These are phyloP conservation scores for Aurelia sp. DNA, from an alignment of 30 jellyfish, hydroid and myxozoan genomes.

Conservation along the genomic window DNA sequence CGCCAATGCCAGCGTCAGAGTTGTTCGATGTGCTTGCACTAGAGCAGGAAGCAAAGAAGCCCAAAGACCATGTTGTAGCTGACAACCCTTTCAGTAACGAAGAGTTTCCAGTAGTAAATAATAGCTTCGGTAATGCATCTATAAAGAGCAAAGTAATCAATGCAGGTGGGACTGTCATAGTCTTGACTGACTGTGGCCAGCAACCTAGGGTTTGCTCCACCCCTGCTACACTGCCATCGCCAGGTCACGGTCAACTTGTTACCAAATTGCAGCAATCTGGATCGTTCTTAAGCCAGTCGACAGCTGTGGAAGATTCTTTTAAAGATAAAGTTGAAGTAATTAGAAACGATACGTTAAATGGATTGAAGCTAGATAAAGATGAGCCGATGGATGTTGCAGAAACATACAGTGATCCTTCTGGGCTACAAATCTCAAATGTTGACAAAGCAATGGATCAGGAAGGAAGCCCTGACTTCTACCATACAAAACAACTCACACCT, in stretches of 20 bases:
- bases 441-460: not conserved
- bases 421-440: not conserved
- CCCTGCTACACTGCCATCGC: not conserved
- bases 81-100: not conserved
- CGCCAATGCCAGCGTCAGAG: constrained; percentile 93
- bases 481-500: not conserved
- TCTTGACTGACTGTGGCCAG: constrained; percentile 59
- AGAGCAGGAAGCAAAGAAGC: constrained; percentile 36
- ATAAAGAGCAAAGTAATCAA: constrained; percentile 54
- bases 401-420: not conserved
- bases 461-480: not conserved
- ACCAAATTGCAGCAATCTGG: not conserved
- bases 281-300: not conserved
- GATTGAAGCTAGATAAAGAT: not conserved
- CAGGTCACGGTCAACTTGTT: not conserved
- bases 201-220: constrained; percentile 16
- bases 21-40: constrained; percentile 59
- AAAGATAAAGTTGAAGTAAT: not conserved
- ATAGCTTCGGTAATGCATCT: constrained; percentile 15
- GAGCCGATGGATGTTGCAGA: not conserved
- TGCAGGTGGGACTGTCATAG: constrained; percentile 76
- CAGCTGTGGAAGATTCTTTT: not conserved
- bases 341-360: not conserved
- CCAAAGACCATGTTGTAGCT: not conserved
- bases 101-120: not conserved